Conservation (phyloP, 2,797 vertebrate genomes). For the Chelon labrosus region DNA sequence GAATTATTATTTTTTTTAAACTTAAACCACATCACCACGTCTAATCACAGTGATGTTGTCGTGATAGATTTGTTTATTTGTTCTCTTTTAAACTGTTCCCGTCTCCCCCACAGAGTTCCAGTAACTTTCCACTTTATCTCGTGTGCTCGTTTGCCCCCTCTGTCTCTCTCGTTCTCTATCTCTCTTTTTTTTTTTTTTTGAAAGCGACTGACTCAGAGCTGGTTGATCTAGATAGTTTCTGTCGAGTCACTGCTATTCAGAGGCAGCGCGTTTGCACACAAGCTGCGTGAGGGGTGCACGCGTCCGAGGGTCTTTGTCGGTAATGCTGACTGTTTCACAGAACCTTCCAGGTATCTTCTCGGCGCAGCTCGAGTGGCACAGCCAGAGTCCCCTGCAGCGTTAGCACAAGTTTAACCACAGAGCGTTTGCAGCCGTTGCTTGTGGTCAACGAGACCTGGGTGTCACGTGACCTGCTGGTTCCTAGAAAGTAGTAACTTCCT, state of each 20-base stretch:
- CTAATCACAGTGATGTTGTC: neutral
- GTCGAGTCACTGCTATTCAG: constrained; percentile 36
- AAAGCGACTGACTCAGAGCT: constrained; percentile 39
- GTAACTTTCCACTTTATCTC: constrained; percentile 31
- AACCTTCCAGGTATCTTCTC: constrained; percentile 16
- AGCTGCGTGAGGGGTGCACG: too few relatives aligned
- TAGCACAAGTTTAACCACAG: constrained; percentile 17
- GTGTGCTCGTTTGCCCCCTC: neutral
- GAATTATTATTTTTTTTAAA: too few relatives aligned
- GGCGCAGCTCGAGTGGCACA: constrained; percentile 3
- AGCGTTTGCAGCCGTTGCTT: neutral
- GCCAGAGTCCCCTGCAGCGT: neutral
- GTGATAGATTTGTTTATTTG: constrained; percentile 1
- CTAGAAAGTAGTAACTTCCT: constrained; percentile 19
- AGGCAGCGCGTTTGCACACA: constrained; percentile 7
- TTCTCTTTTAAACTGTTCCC: neutral
- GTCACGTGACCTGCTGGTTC: constrained; percentile 17
- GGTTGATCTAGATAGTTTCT: constrained; percentile 42
- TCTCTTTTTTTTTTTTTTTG: neutral
- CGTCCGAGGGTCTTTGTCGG: too few relatives aligned
- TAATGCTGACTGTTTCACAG: neutral
- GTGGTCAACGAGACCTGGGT: constrained; percentile 14
- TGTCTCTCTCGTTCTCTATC: too few relatives aligned
- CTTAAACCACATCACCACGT: neutral
- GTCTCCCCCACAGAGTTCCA: neutral